phyloP scores from a whole-genome alignment of 2,797 vertebrate species.

The Crenuchus spilurus region DNA sequence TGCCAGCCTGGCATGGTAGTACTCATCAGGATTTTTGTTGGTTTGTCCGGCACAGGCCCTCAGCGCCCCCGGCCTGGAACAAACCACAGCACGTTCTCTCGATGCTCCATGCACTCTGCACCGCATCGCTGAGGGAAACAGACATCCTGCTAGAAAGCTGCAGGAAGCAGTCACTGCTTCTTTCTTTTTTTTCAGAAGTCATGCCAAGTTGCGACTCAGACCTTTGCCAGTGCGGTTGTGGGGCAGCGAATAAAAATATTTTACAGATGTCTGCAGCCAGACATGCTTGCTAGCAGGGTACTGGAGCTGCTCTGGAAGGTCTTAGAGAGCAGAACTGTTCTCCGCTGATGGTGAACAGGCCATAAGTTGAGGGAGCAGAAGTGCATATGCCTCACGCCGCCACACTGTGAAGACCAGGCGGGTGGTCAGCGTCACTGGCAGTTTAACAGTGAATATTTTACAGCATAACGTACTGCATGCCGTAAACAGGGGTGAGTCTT shows the following conservation, averaged over 20 bases:
- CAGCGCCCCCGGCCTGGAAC: slow-evolving; percentile 67
- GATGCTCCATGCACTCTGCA: slow-evolving; percentile 52
- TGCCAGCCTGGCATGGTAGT: slow-evolving; percentile 65
- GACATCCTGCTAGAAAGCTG: slow-evolving; percentile 69
- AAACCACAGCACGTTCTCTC: slow-evolving; percentile 56
- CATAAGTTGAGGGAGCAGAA: slow-evolving; percentile 45
- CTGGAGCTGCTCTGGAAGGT: slow-evolving; percentile 54
- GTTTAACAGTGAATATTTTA: slow-evolving; percentile 83
- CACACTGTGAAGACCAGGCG: slow-evolving; percentile 66
- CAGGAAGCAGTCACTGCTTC: slow-evolving; percentile 35
- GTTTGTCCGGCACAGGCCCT: slow-evolving; percentile 62
- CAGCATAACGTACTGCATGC: slow-evolving; percentile 66
- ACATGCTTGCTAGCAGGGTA: slow-evolving; percentile 60
- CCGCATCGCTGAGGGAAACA: slow-evolving; percentile 70
- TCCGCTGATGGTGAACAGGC: slow-evolving; percentile 30
- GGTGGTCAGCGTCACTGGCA: slow-evolving; percentile 71
- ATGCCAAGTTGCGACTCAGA: slow-evolving; percentile 80
- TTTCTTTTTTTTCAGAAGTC: slow-evolving; percentile 70
- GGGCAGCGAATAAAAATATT: slow-evolving; percentile 78
- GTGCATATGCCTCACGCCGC: slow-evolving; percentile 46
- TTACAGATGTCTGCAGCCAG: slow-evolving; percentile 79
- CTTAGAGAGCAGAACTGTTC: slow-evolving; percentile 51
- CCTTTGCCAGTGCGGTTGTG: slow-evolving; percentile 76
- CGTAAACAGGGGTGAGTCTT: slow-evolving; percentile 68
- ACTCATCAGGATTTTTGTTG: slow-evolving; percentile 57